phyloP scores from a whole-genome alignment of 2,797 vertebrate genomes.

The Philypnodon macrostomus region DNA sequence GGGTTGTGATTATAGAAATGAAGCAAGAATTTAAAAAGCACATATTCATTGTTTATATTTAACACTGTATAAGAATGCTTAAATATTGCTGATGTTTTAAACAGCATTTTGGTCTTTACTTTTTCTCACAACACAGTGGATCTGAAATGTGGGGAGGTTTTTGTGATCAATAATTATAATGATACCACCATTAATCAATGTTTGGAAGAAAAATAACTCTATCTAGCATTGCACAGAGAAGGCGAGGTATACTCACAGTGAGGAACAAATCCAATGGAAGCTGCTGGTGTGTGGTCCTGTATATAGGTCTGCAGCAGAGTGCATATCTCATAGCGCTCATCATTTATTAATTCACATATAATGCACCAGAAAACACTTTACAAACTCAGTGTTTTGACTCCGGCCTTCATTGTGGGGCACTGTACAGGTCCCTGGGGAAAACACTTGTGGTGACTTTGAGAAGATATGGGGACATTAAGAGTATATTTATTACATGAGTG shows the following conservation, averaged over 20 bases:
- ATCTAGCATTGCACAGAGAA: not conserved
- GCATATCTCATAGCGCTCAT: slow-evolving; percentile 31
- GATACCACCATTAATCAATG: not conserved
- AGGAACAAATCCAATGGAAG: not conserved
- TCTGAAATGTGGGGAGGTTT: not conserved
- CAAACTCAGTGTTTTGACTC: slow-evolving; percentile 25
- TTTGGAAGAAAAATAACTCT: not conserved
- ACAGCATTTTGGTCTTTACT: no score
- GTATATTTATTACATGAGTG: slow-evolving; percentile 1
- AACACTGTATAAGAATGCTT: no score
- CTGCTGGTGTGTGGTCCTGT: slow-evolving; percentile 11
- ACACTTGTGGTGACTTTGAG: slow-evolving; percentile 6
- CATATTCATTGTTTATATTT: not conserved
- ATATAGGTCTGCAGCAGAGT: slow-evolving; percentile 20
- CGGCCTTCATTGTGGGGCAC: not conserved
- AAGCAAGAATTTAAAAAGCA: no score
- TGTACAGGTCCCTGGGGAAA: slow-evolving; percentile 3
- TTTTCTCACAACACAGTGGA: not conserved
- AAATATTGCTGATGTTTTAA: not conserved
- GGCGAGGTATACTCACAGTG: slow-evolving; percentile 13
- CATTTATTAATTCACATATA: slow-evolving; percentile 42
- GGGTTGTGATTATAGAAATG: no score
- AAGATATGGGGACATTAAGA: slow-evolving; percentile 21
- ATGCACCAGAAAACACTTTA: slow-evolving; percentile 20
- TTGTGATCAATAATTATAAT: slow-evolving; percentile 1